A percentile compares a stretch with the other conserved stretches of the same genome.
Evolutionary conservation across 2,888 invertebrate genomes (phyloP).

Genomic region (Drosophila bunnanda): DNA sequence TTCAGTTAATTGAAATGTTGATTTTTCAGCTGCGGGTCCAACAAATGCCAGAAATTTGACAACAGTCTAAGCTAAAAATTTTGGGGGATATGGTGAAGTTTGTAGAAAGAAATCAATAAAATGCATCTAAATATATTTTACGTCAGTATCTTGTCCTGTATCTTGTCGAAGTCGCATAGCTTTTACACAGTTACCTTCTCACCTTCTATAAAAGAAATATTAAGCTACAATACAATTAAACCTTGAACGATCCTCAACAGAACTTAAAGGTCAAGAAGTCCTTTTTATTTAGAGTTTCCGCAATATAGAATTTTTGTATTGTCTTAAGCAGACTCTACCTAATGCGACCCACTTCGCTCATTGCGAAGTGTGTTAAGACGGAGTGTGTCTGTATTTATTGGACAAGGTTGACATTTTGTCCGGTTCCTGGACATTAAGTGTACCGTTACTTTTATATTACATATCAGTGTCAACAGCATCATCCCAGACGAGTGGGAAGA

Average conservation of each 20-base stretch:
- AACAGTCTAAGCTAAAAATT: constrained; percentile 15
- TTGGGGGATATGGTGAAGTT: background rate
- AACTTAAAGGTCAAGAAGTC: background rate
- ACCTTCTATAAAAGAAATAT: too few species aligned
- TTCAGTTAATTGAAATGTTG: constrained; percentile 74
- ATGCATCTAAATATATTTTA: background rate
- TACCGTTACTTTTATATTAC: constrained; percentile 74
- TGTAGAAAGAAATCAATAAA: background rate
- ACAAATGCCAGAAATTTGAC: constrained; percentile 35
- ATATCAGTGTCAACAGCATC: constrained; percentile 79
- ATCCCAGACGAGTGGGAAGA: constrained; percentile 39
- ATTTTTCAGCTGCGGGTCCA: constrained; percentile 51
- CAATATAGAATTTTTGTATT: background rate
- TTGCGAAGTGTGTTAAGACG: constrained; percentile 11
- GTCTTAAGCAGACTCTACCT: constrained; percentile 7
- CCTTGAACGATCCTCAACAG: background rate
- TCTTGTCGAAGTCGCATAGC: background rate
- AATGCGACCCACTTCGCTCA: constrained; percentile 8
- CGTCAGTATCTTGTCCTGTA: background rate
- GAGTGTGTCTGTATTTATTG: constrained; percentile 63
- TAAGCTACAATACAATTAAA: too few species aligned
- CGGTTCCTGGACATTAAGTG: constrained; percentile 69
- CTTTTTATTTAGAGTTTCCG: background rate
- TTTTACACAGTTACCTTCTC: background rate
- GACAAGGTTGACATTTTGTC: constrained; percentile 73